These are phyloP conservation scores for Mus minutoides DNA, from an alignment of 2,797 vertebrate genomes.

Conservation along the genomic window DNA sequence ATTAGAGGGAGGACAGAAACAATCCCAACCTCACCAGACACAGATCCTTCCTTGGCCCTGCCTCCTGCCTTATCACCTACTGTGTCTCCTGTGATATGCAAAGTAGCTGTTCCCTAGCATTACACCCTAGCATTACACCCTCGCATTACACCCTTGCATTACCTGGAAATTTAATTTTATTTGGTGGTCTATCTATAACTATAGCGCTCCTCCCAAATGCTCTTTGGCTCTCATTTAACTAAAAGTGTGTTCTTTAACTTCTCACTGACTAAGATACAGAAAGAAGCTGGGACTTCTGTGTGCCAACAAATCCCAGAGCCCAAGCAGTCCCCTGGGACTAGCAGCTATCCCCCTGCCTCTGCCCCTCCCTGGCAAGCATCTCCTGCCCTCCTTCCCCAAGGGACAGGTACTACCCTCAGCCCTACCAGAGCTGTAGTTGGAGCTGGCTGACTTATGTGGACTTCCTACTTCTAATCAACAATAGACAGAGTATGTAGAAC, in stretches of 20 bases:
- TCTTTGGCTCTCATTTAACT: constrained; percentile 85
- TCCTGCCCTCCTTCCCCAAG: constrained; percentile 67
- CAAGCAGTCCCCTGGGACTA: constrained; percentile 32
- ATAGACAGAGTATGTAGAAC: background rate
- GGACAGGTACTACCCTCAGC: constrained; percentile 45
- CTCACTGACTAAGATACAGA: constrained; percentile 79
- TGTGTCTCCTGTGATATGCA: constrained; percentile 89
- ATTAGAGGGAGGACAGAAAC: constrained; percentile 86
- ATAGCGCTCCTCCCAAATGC: constrained; percentile 83
- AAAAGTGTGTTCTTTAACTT: constrained; percentile 85
- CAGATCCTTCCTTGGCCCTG: constrained; percentile 83
- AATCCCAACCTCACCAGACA: constrained; percentile 82
- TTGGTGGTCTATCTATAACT: constrained; percentile 86
- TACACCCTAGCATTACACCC: constrained; percentile 84
- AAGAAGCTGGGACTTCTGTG: constrained; percentile 74
- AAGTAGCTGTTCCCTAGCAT: constrained; percentile 82
- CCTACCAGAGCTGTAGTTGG: background rate
- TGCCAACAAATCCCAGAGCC: constrained; percentile 63
- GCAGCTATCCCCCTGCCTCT: constrained; percentile 14
- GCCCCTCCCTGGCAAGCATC: constrained; percentile 39
- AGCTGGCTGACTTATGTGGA: accelerated
- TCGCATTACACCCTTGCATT: constrained; percentile 82
- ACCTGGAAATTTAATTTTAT: constrained; percentile 89
- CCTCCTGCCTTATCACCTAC: constrained; percentile 83
- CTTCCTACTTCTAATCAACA: accelerated